Conservation (phyloP, 2,888 invertebrate species). For the Chironomus riparius region DNA sequence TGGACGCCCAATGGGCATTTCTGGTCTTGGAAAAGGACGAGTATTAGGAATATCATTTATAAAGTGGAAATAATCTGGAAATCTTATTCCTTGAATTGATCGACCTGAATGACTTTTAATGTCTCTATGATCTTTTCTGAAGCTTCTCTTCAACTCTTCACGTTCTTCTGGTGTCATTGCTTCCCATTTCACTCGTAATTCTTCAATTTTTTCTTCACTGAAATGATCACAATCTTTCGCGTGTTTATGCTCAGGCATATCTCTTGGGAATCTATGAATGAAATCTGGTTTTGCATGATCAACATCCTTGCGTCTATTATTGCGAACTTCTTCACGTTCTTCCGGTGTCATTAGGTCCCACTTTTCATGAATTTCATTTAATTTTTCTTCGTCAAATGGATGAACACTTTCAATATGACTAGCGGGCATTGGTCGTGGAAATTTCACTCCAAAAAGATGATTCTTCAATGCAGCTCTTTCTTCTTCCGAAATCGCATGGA, state of each 20-base stretch:
- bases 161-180: constrained; percentile 18
- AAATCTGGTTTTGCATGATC: too few species aligned
- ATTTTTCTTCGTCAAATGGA: neutral
- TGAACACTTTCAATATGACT: neutral
- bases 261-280: neutral
- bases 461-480: neutral
- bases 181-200: neutral
- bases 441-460: neutral
- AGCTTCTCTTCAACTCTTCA: neutral
- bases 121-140: neutral
- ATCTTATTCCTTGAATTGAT: neutral
- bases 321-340: constrained; percentile 15
- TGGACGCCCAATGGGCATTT: neutral
- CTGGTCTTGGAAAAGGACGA: too few species aligned
- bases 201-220: neutral
- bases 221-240: neutral
- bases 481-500: neutral
- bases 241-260: neutral
- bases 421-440: neutral
- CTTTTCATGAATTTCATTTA: neutral
- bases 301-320: neutral
- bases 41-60: neutral
- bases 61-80: neutral
- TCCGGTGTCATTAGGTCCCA: neutral
- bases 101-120: neutral